Evolutionary conservation across 2,113 vertebrate species (phyloP).

Genomic region (Lasiurus borealis): DNA sequence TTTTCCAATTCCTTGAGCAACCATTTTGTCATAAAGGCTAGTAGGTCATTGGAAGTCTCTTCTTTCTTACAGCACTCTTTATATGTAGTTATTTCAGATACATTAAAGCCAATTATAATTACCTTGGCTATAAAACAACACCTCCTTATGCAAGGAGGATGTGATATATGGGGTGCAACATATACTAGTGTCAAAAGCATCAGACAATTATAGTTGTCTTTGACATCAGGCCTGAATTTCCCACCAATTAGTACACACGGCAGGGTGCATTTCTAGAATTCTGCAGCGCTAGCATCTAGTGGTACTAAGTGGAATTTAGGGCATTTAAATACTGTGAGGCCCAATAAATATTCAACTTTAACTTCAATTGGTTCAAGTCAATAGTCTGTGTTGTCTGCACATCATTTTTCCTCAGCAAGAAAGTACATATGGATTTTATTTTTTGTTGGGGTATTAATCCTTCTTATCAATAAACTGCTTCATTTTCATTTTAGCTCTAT

Average conservation of each 20-base stretch:
- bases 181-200: constrained; percentile 88
- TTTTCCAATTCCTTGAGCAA: constrained; percentile 66
- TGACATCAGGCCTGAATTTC: constrained; percentile 87
- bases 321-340: constrained; percentile 81
- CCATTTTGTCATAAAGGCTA: constrained; percentile 85
- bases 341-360: constrained; percentile 79
- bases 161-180: constrained; percentile 83
- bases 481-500: constrained; percentile 82
- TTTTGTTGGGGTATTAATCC: constrained; percentile 79
- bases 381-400: constrained; percentile 75
- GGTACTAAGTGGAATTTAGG: constrained; percentile 83
- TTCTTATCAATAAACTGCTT: constrained; percentile 82
- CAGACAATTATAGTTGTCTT: constrained; percentile 90
- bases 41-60: constrained; percentile 82
- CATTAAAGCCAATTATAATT: constrained; percentile 89
- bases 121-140: constrained; percentile 88
- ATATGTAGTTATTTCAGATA: constrained; percentile 84
- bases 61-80: constrained; percentile 80
- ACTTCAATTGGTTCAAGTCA: constrained; percentile 80
- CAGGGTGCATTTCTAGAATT: constrained; percentile 89
- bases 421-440: constrained; percentile 77
- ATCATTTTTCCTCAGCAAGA: constrained; percentile 76
- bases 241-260: constrained; percentile 90
- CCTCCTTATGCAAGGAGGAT: constrained; percentile 78
- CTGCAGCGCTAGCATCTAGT: constrained; percentile 81